Percentiles rank a stretch among this genome's conserved stretches.
phyloP scores from a whole-genome alignment of 2,797 vertebrate species.

The Anguilla obscura region DNA sequence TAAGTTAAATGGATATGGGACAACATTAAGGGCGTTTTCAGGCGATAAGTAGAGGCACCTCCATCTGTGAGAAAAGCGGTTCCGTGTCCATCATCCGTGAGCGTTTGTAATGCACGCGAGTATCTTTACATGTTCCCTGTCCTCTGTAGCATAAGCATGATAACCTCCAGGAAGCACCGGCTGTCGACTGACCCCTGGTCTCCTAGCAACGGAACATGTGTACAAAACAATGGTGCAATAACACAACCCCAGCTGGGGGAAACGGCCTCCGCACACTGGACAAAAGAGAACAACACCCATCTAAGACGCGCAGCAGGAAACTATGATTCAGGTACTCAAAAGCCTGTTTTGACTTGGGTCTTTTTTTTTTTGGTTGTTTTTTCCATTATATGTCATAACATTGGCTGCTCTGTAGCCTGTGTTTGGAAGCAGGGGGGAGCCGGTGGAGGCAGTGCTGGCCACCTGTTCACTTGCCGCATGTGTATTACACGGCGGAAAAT shows the following conservation, averaged over 20 bases:
- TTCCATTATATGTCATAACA: background rate
- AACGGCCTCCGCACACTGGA: conserved; percentile 1
- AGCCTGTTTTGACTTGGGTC: background rate
- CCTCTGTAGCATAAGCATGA: conserved; percentile 51
- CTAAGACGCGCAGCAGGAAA: conserved; percentile 10
- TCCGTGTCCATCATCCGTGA: background rate
- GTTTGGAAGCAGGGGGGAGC: background rate
- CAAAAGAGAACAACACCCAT: conserved; percentile 4
- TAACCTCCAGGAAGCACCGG: conserved; percentile 56
- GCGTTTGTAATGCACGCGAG: background rate
- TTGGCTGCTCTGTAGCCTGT: background rate
- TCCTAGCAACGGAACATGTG: conserved; percentile 64
- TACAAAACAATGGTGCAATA: conserved; percentile 65
- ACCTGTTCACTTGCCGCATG: background rate
- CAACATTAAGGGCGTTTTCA: background rate
- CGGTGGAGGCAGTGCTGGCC: background rate
- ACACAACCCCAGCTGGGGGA: conserved; percentile 53
- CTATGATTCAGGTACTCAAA: background rate
- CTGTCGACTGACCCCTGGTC: conserved; percentile 50
- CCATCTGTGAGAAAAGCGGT: background rate
- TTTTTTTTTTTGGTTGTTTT: background rate
- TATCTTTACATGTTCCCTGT: background rate
- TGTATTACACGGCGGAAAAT: background rate
- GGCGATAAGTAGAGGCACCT: background rate
- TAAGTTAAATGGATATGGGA: background rate